phyloP scores from a whole-genome alignment of 2,113 vertebrate species.

The Phalacrocorax brasilianus region DNA sequence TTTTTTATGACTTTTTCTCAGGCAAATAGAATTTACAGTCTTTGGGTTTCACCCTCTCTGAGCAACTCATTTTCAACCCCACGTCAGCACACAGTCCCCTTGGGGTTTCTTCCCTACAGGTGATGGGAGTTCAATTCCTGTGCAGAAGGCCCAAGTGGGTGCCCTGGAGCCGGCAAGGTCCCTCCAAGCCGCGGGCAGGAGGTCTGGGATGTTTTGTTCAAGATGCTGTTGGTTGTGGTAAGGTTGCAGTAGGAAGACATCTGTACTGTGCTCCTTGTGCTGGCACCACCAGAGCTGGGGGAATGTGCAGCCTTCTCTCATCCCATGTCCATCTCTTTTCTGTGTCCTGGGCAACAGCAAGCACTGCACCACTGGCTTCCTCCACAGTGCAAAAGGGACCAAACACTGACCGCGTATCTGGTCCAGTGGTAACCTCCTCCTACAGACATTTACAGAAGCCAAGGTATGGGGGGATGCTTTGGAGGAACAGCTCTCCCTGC shows the following conservation, averaged over 20 bases:
- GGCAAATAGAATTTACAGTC: background rate
- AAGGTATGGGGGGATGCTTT: background rate
- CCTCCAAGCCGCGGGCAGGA: background rate
- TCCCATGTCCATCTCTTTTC: background rate
- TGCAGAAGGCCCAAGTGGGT: background rate
- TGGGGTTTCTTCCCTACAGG: background rate
- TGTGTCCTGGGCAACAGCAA: background rate
- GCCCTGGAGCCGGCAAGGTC: background rate
- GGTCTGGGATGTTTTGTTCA: background rate
- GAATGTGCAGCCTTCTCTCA: background rate
- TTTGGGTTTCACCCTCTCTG: background rate
- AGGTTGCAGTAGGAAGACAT: background rate
- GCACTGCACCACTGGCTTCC: background rate
- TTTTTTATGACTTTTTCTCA: background rate
- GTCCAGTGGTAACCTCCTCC: background rate
- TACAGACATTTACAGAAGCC: background rate
- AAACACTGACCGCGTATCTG: fast-evolving
- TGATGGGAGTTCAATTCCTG: background rate
- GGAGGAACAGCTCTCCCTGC: background rate
- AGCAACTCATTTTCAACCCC: background rate
- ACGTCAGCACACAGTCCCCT: background rate
- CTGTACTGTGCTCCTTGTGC: background rate
- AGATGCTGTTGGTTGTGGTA: too few species aligned
- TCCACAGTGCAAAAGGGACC: background rate
- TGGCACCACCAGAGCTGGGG: background rate